Evolutionary conservation across 1,140 invertebrate species (phyloP).

Genomic region (Drosophila repletoides): DNA sequence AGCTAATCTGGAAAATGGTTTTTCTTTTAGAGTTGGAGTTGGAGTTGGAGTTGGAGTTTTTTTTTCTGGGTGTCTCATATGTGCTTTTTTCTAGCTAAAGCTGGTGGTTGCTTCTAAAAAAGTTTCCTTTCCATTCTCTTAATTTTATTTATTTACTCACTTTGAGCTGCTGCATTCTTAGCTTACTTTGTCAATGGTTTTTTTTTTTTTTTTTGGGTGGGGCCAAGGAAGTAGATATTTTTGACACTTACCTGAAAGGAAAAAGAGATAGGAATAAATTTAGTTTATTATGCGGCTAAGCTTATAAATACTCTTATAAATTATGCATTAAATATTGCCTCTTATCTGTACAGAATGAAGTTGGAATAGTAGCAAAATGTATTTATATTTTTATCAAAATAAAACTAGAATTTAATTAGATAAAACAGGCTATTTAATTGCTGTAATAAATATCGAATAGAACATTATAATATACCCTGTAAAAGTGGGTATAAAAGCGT

Average conservation of each 20-base stretch:
- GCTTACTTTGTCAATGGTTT: slow-evolving; percentile 62
- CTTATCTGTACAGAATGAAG: background rate
- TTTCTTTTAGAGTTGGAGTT: slow-evolving; percentile 22
- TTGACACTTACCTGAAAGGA: slow-evolving; percentile 64
- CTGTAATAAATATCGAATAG: background rate
- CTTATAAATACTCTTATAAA: too few species aligned
- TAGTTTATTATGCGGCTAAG: slow-evolving; percentile 8
- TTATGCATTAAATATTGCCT: background rate
- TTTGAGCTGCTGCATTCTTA: slow-evolving; percentile 25
- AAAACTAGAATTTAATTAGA: background rate
- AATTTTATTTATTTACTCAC: slow-evolving; percentile 59
- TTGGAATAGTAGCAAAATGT: background rate
- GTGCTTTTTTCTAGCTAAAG: background rate
- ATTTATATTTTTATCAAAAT: background rate
- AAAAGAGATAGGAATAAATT: slow-evolving; percentile 13
- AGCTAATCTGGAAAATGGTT: slow-evolving; percentile 74
- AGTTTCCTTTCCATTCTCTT: too few species aligned
- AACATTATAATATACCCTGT: too few species aligned
- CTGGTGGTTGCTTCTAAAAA: slow-evolving; percentile 19
- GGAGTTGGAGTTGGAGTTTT: background rate
- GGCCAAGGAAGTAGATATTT: background rate
- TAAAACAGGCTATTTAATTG: background rate
- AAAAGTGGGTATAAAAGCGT: too few species aligned
- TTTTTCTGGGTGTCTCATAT: slow-evolving; percentile 4
- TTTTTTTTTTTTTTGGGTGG: too few species aligned